Base-by-base conservation (phyloP, 2,113 vertebrate species). In the Barnardius zonarius region DNA sequence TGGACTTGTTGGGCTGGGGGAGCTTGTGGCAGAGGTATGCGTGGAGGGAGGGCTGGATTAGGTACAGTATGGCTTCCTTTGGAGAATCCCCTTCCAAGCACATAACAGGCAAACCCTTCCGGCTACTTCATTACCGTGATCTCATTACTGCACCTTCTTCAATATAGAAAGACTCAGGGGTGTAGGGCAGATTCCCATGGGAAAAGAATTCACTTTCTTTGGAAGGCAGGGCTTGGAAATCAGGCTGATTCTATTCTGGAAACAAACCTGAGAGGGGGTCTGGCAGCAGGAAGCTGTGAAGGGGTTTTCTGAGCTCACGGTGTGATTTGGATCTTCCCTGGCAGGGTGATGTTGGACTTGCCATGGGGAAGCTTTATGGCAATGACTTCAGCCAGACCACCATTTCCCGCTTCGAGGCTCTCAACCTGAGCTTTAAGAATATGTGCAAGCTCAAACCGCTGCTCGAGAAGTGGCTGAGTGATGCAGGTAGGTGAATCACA, bases 371-470 rank as follows among this genome's bases (percentile, higher is more conserved):
- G 94, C 98, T 99, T 11, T 99, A 99, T 3, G 99, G 99, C 28
- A 99, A 99, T 3, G 99, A 99, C 85, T 99, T 99, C 98, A 99
- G 99, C 97, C 99, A 99, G 97, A 99, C 99, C 2, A 99, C 99
- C 17, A 99, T 99, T 86, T 99, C 99, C 1, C 98, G 99, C 67
- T 99, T 99, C 1, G 99, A 99, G 95, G 99, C 99, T 8, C 99
- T 99, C 80, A 99, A 99, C 92, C 98, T 99, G 52, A 99, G 99
- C 97, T 99, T 99, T 95, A 99, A 99, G 97, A 99, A 99, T 95
- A 99, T 99, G 99, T 99, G 99, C 98, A 99, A 99, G 95, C 98
- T 99, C 87, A 99, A 99, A 83, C 99, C 99, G 0, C 95, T 99
- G 97, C 98, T 99, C 97, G 99, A 99, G 97, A 99, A 99, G 91